These are phyloP conservation scores for Haliaeetus leucogaster DNA, from an alignment of 2,113 vertebrate genomes.

Conservation along the genomic window DNA sequence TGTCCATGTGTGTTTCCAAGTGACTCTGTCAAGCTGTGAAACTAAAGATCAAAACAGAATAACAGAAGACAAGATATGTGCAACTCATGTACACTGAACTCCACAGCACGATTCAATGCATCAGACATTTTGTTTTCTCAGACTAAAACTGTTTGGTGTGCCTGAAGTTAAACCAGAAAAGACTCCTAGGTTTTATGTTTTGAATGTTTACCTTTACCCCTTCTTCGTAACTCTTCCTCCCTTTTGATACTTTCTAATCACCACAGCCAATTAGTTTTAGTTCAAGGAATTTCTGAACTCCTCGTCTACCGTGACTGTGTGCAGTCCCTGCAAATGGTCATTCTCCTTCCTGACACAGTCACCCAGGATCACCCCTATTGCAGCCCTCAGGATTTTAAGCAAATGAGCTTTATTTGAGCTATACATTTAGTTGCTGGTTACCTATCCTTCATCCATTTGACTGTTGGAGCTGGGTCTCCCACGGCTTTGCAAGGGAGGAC, in stretches of 20 bases:
- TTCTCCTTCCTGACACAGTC: neutral
- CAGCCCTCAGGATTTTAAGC: neutral
- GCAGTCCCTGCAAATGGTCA: accelerated
- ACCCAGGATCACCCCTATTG: neutral
- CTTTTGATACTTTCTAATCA: neutral
- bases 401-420: neutral
- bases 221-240: neutral
- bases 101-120: neutral
- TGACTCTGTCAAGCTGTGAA: neutral
- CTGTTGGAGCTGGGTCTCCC: conserved; percentile 90
- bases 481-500: conserved; percentile 93
- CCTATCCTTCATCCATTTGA: conserved; percentile 99
- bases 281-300: neutral
- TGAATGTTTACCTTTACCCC: neutral
- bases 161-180: neutral
- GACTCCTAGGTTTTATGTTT: neutral
- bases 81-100: neutral
- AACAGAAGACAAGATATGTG: neutral
- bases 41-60: neutral
- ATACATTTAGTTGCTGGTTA: conserved; percentile 79
- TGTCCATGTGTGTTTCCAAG: neutral
- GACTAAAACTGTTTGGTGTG: neutral
- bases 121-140: neutral
- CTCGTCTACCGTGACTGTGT: neutral
- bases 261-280: neutral